phyloP scores from a whole-genome alignment of 2,797 vertebrate genomes.

The Spinus olivaceus region DNA sequence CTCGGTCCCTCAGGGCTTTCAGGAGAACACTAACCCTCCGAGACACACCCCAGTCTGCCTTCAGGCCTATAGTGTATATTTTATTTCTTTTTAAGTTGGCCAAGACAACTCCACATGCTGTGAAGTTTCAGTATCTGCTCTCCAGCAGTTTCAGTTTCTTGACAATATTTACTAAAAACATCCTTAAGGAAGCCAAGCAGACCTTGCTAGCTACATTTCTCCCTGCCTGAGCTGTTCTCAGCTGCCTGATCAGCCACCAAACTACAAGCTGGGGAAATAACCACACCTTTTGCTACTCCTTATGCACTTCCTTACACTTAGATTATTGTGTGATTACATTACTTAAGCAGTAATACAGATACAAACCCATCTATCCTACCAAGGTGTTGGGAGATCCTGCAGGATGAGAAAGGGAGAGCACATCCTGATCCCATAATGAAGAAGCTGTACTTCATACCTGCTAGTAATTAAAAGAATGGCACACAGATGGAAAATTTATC shows the following conservation, averaged over 20 bases:
- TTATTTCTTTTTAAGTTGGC: neutral
- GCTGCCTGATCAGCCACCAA: neutral
- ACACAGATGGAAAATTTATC: neutral
- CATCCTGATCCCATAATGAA: neutral
- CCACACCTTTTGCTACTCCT: neutral
- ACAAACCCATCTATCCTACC: neutral
- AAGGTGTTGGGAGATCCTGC: neutral
- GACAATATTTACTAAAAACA: neutral
- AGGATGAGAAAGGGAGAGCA: neutral
- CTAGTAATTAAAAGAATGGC: neutral
- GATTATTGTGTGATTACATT: neutral
- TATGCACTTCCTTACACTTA: neutral
- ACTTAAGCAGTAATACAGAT: neutral
- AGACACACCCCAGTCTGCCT: neutral
- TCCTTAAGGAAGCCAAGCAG: neutral
- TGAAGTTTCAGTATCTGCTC: neutral
- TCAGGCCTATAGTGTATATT: neutral
- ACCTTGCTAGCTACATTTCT: neutral
- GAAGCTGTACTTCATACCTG: neutral
- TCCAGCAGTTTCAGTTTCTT: neutral
- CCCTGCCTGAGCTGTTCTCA: neutral
- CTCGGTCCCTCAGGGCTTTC: neutral
- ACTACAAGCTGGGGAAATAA: neutral
- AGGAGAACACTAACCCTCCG: neutral
- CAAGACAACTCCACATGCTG: neutral